These are phyloP conservation scores for Brienomyrus brachyistius DNA, from an alignment of 2,113 vertebrate species.

Conservation along the genomic window DNA sequence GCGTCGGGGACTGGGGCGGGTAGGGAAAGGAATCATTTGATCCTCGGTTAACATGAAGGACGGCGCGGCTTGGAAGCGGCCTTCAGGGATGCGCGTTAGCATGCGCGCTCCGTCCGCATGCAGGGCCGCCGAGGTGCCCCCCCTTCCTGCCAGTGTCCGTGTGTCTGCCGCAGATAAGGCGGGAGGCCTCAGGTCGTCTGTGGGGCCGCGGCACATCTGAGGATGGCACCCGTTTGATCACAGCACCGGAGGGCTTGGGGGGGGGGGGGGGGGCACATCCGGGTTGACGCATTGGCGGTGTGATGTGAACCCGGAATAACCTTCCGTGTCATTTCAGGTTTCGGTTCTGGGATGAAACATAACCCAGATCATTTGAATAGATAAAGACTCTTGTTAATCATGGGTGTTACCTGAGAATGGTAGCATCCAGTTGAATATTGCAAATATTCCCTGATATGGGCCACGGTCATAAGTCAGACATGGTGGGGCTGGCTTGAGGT, in stretches of 20 bases:
- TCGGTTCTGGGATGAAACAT: background rate
- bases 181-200: slow-evolving; percentile 31
- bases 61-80: slow-evolving; percentile 22
- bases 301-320: background rate
- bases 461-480: background rate
- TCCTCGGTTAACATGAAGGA: slow-evolving; percentile 44
- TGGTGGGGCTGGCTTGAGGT: background rate
- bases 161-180: slow-evolving; percentile 26
- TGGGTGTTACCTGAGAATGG: background rate
- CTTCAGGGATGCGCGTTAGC: slow-evolving; percentile 29
- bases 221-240: slow-evolving; percentile 48
- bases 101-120: slow-evolving; percentile 22
- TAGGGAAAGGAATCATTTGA: slow-evolving; percentile 34
- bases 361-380: background rate
- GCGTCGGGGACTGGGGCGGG: background rate
- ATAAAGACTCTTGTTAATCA: background rate
- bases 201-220: slow-evolving; percentile 51
- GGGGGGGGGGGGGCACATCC: background rate
- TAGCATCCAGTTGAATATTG: background rate
- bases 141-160: slow-evolving; percentile 20
- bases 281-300: background rate
- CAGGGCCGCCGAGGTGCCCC: background rate
- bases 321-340: background rate
- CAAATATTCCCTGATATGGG: background rate
- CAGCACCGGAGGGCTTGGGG: slow-evolving; percentile 22